Percentiles rank a stretch among this genome's conserved stretches.
These are phyloP conservation scores for Graptemys geographica DNA, from an alignment of 2,797 vertebrate species.

Conservation along the genomic window DNA sequence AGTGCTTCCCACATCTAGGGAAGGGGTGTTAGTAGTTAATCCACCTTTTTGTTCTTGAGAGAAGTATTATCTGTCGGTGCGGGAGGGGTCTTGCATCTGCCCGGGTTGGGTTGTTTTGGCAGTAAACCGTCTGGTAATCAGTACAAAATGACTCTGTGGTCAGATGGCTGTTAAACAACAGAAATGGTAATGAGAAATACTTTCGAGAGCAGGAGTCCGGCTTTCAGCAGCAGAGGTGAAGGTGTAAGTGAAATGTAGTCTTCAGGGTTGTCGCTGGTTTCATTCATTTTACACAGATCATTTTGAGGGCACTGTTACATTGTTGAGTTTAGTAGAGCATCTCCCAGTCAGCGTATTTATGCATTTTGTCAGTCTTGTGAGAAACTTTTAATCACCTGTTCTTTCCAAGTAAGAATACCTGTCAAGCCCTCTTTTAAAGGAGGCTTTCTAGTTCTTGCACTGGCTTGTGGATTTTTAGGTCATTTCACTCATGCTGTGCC, in stretches of 20 bases:
- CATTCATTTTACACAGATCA: not conserved
- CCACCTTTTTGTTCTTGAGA: constrained; percentile 40
- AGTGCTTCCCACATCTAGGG: not conserved
- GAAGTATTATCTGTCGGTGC: not conserved
- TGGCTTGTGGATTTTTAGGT: not conserved
- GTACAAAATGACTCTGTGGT: constrained; percentile 42
- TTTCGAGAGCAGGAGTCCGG: constrained; percentile 12
- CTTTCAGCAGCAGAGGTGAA: not conserved
- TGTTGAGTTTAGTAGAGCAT: not conserved
- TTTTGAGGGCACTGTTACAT: not conserved
- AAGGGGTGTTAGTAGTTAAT: not conserved
- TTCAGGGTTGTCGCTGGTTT: not conserved
- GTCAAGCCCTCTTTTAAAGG: not conserved
- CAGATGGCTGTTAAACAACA: constrained; percentile 40
- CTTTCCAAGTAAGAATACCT: not conserved
- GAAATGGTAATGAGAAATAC: not conserved
- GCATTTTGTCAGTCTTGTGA: not conserved
- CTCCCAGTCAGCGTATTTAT: not conserved
- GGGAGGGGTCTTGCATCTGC: not conserved
- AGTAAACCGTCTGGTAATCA: constrained; percentile 15
- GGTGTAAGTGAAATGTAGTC: not conserved
- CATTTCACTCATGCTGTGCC: not conserved
- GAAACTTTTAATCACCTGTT: not conserved
- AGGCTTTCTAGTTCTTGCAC: not conserved
- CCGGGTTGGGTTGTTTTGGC: constrained; percentile 34